Conservation (phyloP, 2,888 invertebrate species). For the Cloeon dipterum region DNA sequence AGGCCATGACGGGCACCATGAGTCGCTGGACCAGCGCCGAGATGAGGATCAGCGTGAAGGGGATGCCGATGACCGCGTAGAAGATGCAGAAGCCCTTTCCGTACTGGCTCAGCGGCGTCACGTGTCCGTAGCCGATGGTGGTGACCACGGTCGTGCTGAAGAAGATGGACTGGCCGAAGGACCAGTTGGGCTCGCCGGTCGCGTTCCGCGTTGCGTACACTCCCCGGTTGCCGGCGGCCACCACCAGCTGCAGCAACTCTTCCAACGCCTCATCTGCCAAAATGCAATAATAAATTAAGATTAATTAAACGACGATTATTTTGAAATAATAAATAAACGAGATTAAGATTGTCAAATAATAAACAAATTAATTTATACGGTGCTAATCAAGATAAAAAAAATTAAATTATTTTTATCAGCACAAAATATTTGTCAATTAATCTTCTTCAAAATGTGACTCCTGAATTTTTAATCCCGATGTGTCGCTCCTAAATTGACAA, state of each 20-base stretch:
- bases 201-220: conserved; percentile 53
- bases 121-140: conserved; percentile 81
- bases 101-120: conserved; percentile 60
- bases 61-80: conserved; percentile 67
- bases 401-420: too few species aligned
- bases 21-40: conserved; percentile 63
- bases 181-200: conserved; percentile 66
- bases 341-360: too few species aligned
- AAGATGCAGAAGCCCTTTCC: conserved; percentile 77
- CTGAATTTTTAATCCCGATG: too few species aligned
- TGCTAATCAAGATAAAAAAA: too few species aligned
- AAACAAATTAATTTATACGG: too few species aligned
- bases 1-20: conserved; percentile 44
- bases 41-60: conserved; percentile 60
- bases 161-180: conserved; percentile 72
- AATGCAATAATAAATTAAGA: conserved; percentile 9
- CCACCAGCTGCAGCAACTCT: conserved; percentile 40
- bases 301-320: too few species aligned
- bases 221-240: conserved; percentile 51
- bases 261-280: conserved; percentile 50
- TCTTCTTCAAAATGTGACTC: too few species aligned
- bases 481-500: too few species aligned
- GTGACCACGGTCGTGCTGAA: conserved; percentile 72
- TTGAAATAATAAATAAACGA: neutral
- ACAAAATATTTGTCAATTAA: too few species aligned